phyloP scores from a whole-genome alignment of 2,888 invertebrate species.

The Sycophila texana region DNA sequence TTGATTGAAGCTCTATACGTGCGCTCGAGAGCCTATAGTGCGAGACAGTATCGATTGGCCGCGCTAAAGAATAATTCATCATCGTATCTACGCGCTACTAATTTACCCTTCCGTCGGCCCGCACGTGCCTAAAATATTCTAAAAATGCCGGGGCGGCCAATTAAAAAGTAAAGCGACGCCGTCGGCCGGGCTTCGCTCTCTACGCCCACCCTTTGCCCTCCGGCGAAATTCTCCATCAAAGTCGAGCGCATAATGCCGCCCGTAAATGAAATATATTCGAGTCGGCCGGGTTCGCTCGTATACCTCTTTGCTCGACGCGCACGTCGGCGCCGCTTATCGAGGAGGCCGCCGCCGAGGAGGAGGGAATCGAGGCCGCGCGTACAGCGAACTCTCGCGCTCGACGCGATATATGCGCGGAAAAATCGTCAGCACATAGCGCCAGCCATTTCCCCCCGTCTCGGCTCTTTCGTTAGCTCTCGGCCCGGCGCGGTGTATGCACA shows the following conservation, averaged over 20 bases:
- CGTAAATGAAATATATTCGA: conserved; percentile 38
- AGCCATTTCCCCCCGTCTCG: neutral
- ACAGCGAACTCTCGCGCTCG: neutral
- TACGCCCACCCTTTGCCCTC: too few species aligned
- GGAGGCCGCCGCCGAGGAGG: neutral
- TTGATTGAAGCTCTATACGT: conserved; percentile 38
- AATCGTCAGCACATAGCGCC: conserved; percentile 18
- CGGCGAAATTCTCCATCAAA: neutral
- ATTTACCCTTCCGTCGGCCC: conserved; percentile 3
- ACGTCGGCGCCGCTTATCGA: neutral
- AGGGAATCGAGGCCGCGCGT: conserved; percentile 24
- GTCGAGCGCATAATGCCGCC: conserved; percentile 21
- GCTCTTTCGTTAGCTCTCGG: neutral
- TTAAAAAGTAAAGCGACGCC: too few species aligned
- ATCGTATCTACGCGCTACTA: conserved; percentile 12
- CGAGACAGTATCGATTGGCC: conserved; percentile 42
- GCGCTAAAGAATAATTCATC: conserved; percentile 53
- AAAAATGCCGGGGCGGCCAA: too few species aligned
- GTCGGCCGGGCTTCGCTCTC: too few species aligned
- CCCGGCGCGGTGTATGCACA: neutral
- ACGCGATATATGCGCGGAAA: conserved; percentile 13
- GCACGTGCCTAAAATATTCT: too few species aligned
- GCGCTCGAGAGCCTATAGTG: neutral
- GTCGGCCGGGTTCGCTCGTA: too few species aligned
- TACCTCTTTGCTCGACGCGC: too few species aligned